A percentile compares a stretch with the other conserved stretches of the same genome.
These are phyloP conservation scores for Platalea minor DNA, from an alignment of 2,797 vertebrate species.

Conservation along the genomic window DNA sequence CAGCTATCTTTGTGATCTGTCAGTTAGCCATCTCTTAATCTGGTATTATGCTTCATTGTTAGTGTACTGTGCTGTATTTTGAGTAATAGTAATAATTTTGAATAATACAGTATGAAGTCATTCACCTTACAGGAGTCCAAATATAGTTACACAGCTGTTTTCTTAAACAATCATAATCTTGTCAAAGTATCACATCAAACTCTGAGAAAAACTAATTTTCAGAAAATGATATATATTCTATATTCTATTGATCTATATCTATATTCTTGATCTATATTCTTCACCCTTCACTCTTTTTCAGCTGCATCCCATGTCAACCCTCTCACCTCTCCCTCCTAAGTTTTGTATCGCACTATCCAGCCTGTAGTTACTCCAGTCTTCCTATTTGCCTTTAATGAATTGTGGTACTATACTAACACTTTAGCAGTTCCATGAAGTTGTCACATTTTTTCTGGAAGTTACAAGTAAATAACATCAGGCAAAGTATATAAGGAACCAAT, in stretches of 20 bases:
- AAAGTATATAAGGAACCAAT: background rate
- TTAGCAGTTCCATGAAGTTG: background rate
- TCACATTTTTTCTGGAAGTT: background rate
- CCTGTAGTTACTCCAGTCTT: background rate
- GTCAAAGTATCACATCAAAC: background rate
- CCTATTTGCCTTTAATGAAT: background rate
- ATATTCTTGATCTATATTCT: background rate
- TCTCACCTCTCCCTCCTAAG: background rate
- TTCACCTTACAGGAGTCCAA: background rate
- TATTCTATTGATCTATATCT: background rate
- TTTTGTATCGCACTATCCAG: background rate
- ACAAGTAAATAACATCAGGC: background rate
- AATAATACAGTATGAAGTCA: background rate
- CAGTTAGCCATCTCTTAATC: background rate
- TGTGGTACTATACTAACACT: background rate
- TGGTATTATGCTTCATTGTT: background rate
- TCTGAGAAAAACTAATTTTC: background rate
- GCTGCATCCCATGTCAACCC: background rate
- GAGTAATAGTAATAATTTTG: background rate
- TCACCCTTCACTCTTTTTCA: background rate
- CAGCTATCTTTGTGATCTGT: background rate
- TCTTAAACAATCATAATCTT: background rate
- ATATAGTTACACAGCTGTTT: background rate
- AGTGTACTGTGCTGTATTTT: background rate
- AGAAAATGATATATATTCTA: background rate